These are phyloP conservation scores for Candidula unifasciata DNA, from an alignment of 2,888 invertebrate species.

Conservation along the genomic window DNA sequence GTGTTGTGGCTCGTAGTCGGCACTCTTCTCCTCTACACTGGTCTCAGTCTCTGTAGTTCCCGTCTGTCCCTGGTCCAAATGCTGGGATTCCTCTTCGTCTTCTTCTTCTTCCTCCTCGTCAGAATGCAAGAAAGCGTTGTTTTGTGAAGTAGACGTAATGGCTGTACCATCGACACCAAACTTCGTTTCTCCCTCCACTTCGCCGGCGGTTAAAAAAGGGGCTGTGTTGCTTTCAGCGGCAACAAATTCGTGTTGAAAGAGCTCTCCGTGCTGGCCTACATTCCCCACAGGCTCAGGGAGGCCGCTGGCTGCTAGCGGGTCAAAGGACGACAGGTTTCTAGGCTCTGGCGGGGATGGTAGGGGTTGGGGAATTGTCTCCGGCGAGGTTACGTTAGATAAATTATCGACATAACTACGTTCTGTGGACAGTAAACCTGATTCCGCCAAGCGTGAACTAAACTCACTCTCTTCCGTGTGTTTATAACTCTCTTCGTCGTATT, in stretches of 20 bases:
- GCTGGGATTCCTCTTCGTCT: slow-evolving; percentile 42
- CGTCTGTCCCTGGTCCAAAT: slow-evolving; percentile 21
- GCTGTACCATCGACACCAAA: slow-evolving; percentile 48
- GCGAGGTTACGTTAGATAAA: slow-evolving; percentile 27
- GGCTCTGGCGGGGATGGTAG: slow-evolving; percentile 47
- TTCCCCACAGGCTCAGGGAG: neutral
- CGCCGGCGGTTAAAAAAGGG: slow-evolving; percentile 40
- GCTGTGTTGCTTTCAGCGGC: slow-evolving; percentile 14
- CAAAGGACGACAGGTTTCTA: slow-evolving; percentile 23
- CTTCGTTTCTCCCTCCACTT: slow-evolving; percentile 46
- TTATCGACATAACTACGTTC: slow-evolving; percentile 40
- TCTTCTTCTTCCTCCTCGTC: slow-evolving; percentile 47
- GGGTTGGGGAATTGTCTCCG: slow-evolving; percentile 42
- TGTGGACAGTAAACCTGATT: neutral
- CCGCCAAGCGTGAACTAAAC: slow-evolving; percentile 2
- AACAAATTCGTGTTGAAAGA: neutral
- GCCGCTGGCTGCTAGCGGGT: slow-evolving; percentile 21
- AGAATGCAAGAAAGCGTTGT: slow-evolving; percentile 42
- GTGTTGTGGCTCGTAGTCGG: neutral
- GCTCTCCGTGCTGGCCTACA: slow-evolving; percentile 34
- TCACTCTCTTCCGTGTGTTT: neutral
- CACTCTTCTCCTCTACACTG: slow-evolving; percentile 34
- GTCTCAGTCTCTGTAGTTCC: slow-evolving; percentile 30
- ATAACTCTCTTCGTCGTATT: neutral
- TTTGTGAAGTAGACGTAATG: slow-evolving; percentile 35